Conservation (phyloP, 1,140 invertebrate genomes). For the Teleogryllus occipitalis region DNA sequence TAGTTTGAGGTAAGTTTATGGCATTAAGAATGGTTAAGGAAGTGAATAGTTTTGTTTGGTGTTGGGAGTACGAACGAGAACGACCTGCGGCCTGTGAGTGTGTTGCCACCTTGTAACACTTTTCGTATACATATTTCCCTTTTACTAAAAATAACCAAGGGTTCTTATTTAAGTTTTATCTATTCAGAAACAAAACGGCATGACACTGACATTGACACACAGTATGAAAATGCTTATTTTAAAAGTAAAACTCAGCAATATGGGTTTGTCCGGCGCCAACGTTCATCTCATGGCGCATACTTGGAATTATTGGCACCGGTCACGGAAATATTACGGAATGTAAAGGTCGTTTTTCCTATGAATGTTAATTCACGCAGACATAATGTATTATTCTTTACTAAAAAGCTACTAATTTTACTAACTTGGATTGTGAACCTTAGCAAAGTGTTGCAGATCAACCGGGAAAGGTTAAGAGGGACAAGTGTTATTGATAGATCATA, state of each 20-base stretch:
- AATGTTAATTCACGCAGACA: neutral
- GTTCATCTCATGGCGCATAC: neutral
- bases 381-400: neutral
- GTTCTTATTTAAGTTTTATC: neutral
- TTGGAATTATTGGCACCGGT: neutral
- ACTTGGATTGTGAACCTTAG: neutral
- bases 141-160: neutral
- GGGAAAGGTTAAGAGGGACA: too few species aligned
- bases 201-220: neutral
- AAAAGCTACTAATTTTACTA: neutral
- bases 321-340: neutral
- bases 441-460: neutral
- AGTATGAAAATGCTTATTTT: neutral
- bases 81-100: neutral
- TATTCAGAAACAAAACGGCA: neutral
- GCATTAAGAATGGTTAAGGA: neutral
- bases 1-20: neutral
- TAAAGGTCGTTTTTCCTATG: neutral
- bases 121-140: neutral
- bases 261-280: neutral
- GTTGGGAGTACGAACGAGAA: too few species aligned
- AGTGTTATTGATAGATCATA: too few species aligned
- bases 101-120: neutral
- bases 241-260: neutral
- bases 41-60: neutral